Evolutionary conservation across 1,140 invertebrate genomes (phyloP).

Genomic region (Drosophila prosaltans): DNA sequence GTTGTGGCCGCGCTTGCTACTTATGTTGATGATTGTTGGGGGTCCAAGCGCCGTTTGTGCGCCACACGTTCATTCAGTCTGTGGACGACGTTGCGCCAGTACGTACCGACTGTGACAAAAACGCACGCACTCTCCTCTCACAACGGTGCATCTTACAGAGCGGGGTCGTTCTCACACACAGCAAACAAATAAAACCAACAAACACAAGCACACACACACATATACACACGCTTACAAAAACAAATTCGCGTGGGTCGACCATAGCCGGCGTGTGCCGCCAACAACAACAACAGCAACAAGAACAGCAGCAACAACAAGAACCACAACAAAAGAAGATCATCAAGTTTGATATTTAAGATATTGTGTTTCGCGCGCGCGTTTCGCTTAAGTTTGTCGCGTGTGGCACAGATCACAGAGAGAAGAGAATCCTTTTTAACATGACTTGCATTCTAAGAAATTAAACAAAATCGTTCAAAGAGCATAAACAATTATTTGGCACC

Average conservation of each 20-base stretch:
- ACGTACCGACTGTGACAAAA: conserved; percentile 57
- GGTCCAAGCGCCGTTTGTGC: conserved; percentile 79
- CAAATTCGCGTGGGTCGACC: conserved; percentile 43
- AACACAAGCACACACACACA: conserved; percentile 31
- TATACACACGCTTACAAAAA: conserved; percentile 8
- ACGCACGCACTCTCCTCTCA: conserved; percentile 23
- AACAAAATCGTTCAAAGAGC: neutral
- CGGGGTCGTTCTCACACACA: conserved; percentile 39
- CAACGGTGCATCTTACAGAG: conserved; percentile 19
- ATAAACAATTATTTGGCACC: neutral
- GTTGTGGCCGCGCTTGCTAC: conserved; percentile 67
- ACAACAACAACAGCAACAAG: conserved; percentile 22
- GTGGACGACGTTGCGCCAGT: conserved; percentile 76
- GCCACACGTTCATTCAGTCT: conserved; percentile 79
- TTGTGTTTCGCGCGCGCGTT: conserved; percentile 43
- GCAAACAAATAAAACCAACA: conserved; percentile 35
- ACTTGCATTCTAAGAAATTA: neutral
- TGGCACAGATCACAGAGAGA: neutral
- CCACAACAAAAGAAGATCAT: conserved; percentile 25
- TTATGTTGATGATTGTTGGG: conserved; percentile 78
- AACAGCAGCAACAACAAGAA: conserved; percentile 15
- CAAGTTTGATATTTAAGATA: conserved; percentile 16
- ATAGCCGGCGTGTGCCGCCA: conserved; percentile 65
- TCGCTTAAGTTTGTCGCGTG: conserved; percentile 11
- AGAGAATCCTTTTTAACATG: neutral